Conservation (phyloP, 2,888 invertebrate species). For the Fragum fragum region DNA sequence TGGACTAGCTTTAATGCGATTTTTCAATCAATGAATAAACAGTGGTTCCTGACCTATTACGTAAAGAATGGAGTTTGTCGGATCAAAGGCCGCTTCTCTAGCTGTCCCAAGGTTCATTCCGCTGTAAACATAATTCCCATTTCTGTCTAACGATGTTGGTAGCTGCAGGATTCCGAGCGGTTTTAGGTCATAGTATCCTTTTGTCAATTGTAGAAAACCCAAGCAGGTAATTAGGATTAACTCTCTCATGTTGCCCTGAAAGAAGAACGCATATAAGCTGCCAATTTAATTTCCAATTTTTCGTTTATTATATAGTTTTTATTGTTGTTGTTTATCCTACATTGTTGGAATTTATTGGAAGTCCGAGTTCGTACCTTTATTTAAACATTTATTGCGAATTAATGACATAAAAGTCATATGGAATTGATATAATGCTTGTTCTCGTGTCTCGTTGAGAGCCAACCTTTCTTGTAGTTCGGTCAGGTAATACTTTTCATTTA, state of each 20-base stretch:
- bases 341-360: too few species aligned
- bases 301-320: too few species aligned
- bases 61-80: constrained; percentile 64
- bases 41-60: constrained; percentile 65
- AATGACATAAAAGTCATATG: too few species aligned
- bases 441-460: too few species aligned
- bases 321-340: too few species aligned
- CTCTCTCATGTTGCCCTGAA: not conserved
- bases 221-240: not conserved
- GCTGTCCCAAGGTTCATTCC: constrained; percentile 70
- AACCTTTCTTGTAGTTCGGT: too few species aligned
- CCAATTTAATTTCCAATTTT: too few species aligned
- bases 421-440: too few species aligned
- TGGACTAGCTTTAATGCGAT: not conserved
- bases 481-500: too few species aligned
- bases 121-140: constrained; percentile 21
- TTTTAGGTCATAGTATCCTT: constrained; percentile 43
- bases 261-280: not conserved
- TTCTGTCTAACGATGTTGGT: constrained; percentile 43
- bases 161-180: constrained; percentile 63
- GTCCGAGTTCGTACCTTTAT: too few species aligned
- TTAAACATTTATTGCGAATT: too few species aligned
- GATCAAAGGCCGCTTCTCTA: constrained; percentile 71
- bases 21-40: not conserved
- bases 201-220: not conserved